phyloP scores from a whole-genome alignment of 1,140 invertebrate species.

The Fopius arisanus region DNA sequence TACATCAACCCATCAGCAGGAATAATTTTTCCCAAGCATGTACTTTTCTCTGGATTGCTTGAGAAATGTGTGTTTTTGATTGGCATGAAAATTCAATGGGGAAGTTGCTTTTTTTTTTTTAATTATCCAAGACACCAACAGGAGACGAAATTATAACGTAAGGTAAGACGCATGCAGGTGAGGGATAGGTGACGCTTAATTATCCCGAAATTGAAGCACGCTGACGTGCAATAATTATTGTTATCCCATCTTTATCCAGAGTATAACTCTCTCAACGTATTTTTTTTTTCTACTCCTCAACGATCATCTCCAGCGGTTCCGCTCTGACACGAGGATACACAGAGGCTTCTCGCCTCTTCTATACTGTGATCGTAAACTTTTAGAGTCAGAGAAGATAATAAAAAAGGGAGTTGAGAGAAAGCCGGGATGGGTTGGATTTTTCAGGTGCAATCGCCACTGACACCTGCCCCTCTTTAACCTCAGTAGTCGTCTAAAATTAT shows the following conservation, averaged over 20 bases:
- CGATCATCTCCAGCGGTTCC: constrained; percentile 41
- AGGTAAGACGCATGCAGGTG: constrained; percentile 29
- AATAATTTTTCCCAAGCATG: not conserved
- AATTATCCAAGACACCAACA: not conserved
- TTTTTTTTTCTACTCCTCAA: constrained; percentile 14
- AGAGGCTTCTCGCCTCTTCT: constrained; percentile 29
- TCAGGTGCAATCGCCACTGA: constrained; percentile 31
- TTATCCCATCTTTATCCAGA: constrained; percentile 33
- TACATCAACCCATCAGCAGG: not conserved
- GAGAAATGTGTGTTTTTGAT: not conserved
- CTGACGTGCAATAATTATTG: constrained; percentile 59
- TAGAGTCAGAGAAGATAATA: not conserved
- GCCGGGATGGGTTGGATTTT: constrained; percentile 28
- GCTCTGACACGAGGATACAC: constrained; percentile 35
- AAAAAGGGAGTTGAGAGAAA: constrained; percentile 7
- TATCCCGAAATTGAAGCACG: constrained; percentile 53
- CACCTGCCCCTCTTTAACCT: constrained; percentile 28
- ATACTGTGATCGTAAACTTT: constrained; percentile 28
- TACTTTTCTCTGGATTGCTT: not conserved
- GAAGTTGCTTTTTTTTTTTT: not conserved
- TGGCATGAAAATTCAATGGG: not conserved
- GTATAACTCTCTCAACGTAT: constrained; percentile 9
- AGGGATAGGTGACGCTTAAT: constrained; percentile 47
- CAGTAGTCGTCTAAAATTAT: constrained; percentile 20
- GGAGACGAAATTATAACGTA: constrained; percentile 9